Evolutionary conservation across 2,888 invertebrate genomes (phyloP), one percentile per base, ranked within the genome.

Genomic region (Melolontha melolontha): DNA sequence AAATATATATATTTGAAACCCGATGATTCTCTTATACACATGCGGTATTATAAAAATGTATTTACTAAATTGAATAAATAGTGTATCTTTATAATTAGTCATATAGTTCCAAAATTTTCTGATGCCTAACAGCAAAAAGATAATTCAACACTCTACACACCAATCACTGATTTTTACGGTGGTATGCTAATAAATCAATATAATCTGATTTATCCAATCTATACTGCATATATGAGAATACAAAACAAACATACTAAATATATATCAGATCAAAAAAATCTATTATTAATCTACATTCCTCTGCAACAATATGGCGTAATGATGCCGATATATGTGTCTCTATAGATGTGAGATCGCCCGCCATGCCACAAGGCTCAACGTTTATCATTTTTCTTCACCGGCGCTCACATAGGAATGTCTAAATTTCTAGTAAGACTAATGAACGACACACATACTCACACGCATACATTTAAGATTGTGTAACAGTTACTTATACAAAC

Each of bases 241-340:
- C 10, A 34, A 8, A 10, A 34, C 8, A 34, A 34, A 34, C 22
- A 22, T n/a, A 47, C 29, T 29, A 62, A 62, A 62, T 62, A 34
- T 62, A 62, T 34, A 44, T 22, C 22, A 22, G 29, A 27, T 29
- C 29, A 27, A 29, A 62, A 59, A 62, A 62, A 62, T 62, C 59
- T 62, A 62, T 62, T 62, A 62, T 62, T 62, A 62, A 62, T 62
- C 47, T 62, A 47, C 59, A 62, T 62, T 62, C 59, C 59, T 62
- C 27, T 29, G 59, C 59, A 62, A 62, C 59, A 62, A 62, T 62
- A 62, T 62, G 47, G 59, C 59, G 47, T 62, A 62, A 62, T 62
- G 59, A 62, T 62, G 59, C 44, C 59, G 47, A 49, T 47, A 47
- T 62, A 62, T 47, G 59, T 49, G 49, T 62, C 47, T 47, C 14